These are phyloP conservation scores for Pomacea canaliculata DNA, from an alignment of 2,888 invertebrate genomes.

Conservation along the genomic window DNA sequence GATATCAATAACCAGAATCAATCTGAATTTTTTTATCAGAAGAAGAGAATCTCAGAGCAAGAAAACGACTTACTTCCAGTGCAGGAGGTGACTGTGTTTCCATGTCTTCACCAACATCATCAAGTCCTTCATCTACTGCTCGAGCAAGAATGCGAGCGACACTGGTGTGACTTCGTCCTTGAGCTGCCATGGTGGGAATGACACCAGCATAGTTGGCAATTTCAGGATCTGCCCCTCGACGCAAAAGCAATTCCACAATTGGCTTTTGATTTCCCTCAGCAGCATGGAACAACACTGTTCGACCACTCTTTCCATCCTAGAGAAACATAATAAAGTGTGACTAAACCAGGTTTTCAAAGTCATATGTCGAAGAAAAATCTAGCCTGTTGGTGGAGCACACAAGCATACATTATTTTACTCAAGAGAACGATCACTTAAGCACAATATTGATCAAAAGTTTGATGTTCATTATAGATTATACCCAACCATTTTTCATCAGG, in stretches of 20 bases:
- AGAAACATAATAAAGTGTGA: too few species aligned
- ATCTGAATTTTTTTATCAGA: too few species aligned
- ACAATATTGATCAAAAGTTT: too few species aligned
- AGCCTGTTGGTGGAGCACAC: too few species aligned
- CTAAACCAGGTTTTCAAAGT: too few species aligned
- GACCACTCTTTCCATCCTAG: constrained; percentile 60
- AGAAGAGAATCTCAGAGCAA: too few species aligned
- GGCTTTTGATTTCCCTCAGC: constrained; percentile 47
- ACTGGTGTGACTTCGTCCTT: constrained; percentile 33
- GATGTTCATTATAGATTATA: too few species aligned
- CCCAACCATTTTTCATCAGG: too few species aligned
- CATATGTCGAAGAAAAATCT: too few species aligned
- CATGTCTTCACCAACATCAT: constrained; percentile 9
- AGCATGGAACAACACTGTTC: constrained; percentile 55
- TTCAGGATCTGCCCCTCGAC: constrained; percentile 48
- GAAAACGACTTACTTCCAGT: not conserved
- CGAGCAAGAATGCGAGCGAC: constrained; percentile 29
- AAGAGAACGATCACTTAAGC: too few species aligned
- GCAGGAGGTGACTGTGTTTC: not conserved
- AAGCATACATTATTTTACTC: too few species aligned
- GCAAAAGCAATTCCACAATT: constrained; percentile 46
- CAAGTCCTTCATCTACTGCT: constrained; percentile 18
- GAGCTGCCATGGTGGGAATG: constrained; percentile 39
- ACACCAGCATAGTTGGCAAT: constrained; percentile 57
- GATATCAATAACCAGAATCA: too few species aligned